Percentiles rank a stretch among this genome's conserved stretches.
Evolutionary conservation across 1,140 invertebrate species (phyloP).

Genomic region (Ladona fulva): DNA sequence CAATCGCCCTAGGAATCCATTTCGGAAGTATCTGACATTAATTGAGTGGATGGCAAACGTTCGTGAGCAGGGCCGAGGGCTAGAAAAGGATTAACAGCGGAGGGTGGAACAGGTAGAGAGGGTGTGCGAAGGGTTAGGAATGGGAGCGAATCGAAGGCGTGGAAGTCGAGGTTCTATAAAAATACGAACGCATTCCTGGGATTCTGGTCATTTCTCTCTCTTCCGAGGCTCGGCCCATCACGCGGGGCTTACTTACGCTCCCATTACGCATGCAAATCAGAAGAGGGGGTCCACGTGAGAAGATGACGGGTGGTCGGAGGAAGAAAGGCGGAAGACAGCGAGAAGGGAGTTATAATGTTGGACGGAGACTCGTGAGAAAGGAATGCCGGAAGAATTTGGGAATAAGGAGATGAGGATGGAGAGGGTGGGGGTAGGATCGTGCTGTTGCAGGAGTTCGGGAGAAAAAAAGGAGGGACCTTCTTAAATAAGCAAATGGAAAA

Average conservation of each 20-base stretch:
- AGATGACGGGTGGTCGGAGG: not conserved
- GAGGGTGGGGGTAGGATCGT: not conserved
- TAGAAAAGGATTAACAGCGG: not conserved
- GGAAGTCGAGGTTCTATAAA: not conserved
- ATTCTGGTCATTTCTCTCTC: not conserved
- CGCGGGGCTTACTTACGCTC: not conserved
- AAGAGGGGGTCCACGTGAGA: not conserved
- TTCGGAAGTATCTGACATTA: too few relatives aligned
- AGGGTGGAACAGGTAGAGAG: not conserved
- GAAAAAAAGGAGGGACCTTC: not conserved
- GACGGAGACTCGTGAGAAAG: not conserved
- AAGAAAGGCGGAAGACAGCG: too few relatives aligned
- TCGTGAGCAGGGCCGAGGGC: not conserved
- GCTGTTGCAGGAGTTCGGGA: not conserved
- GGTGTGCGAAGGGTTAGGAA: not conserved
- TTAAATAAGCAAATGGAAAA: not conserved
- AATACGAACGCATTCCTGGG: slow-evolving; percentile 3
- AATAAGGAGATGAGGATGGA: not conserved
- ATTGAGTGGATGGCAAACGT: too few relatives aligned
- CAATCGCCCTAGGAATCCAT: too few relatives aligned
- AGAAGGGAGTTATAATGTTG: too few relatives aligned
- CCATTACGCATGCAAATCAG: slow-evolving; percentile 8
- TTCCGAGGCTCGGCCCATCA: not conserved
- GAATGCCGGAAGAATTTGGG: not conserved
- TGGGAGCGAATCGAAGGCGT: not conserved